Conservation (phyloP, 1,140 invertebrate genomes). For the Leptoteleia sp. region DNA sequence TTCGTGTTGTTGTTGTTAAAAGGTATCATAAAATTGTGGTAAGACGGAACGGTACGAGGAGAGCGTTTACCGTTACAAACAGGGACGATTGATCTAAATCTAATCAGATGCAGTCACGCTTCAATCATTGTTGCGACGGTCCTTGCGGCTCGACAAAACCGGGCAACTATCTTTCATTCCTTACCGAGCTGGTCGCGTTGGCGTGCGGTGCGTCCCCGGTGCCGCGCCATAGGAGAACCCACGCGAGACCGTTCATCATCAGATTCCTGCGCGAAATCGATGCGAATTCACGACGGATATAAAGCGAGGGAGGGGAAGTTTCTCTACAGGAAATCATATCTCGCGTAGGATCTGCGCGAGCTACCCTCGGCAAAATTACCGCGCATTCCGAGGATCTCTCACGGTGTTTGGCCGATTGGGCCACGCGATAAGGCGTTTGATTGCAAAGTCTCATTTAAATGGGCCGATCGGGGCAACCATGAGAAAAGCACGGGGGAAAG, state of each 20-base stretch:
- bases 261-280: conserved; percentile 54
- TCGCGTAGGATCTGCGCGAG: conserved; percentile 19
- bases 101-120: conserved; percentile 45
- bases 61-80: conserved; percentile 24
- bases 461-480: conserved; percentile 12
- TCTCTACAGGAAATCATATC: conserved; percentile 53
- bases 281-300: conserved; percentile 28
- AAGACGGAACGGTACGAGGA: not conserved
- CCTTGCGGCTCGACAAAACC: conserved; percentile 4
- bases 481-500: not conserved
- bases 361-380: conserved; percentile 45
- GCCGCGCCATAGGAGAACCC: no score
- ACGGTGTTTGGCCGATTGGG: conserved; percentile 48
- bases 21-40: conserved; percentile 1
- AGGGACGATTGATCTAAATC: conserved; percentile 22
- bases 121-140: conserved; percentile 24
- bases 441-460: conserved; percentile 54
- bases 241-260: conserved; percentile 14
- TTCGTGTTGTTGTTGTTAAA: conserved; percentile 3
- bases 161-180: conserved; percentile 7
- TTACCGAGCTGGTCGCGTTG: conserved; percentile 9
- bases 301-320: conserved; percentile 21
- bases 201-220: no score
- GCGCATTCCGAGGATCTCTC: conserved; percentile 45
- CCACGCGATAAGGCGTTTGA: conserved; percentile 31